Base-by-base conservation (phyloP, 1,140 invertebrate species). In the Drosophila asahinai region DNA sequence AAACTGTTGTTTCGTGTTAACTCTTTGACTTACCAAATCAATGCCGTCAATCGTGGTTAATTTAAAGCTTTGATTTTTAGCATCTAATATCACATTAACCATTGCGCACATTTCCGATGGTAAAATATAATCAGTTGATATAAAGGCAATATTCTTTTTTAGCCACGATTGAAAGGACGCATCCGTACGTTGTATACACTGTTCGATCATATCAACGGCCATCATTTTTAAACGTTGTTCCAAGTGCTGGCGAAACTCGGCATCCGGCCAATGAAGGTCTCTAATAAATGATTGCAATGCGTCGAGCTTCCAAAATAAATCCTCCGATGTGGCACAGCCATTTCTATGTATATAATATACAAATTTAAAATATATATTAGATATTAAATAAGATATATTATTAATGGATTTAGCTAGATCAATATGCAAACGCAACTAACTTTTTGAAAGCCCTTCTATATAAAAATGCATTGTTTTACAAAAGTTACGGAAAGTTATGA, bases 191-290 rank as follows among this genome's bases (percentile, higher is more conserved):
- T 99, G 98, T 73, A 99, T 98, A 90, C 98, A 99, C 7, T 98
- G 98, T 93, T 99, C 99, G 91, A 99, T 99, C 98, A 99, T 99
- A 93, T 99, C 99, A 82, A 97, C 97, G 27, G 99, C 98, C 98
- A 99, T 99, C 70, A 99, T 94, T 94, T 99, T 99, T 48, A 99
- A 95, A 70, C 99, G 94, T 92, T 99, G 98, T 92, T 99, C 98
- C 64, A 99, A 94, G 93, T 99, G 99, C 82, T 97, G 97, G 0
- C 98, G 96, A 94, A 99, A 99, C 91, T 99, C 98, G 55, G 97
- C 96, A 93, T 99, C 99, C 0, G 99, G 99, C 99, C 99, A 99
- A 93, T 99, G 99, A 11, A 99, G 94, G 84, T 99, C 99, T 54
- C 97, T 95, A 73, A 99, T 99, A 93, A 99, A 99, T 27, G 98